phyloP scores from a whole-genome alignment of 1,140 invertebrate species.

The Cyrtorhinus lividipennis region DNA sequence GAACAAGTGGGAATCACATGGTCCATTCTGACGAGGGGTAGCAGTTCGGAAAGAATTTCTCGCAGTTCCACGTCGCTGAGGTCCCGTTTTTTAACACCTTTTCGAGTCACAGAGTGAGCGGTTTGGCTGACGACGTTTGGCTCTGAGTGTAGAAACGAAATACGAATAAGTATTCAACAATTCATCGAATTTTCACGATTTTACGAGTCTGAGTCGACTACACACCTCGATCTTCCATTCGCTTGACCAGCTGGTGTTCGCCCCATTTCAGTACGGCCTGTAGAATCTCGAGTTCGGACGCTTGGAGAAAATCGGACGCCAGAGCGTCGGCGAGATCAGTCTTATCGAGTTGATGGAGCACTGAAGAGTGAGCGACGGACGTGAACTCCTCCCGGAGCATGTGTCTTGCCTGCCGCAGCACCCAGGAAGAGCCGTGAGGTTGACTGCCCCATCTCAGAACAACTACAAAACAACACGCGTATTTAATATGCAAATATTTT shows the following conservation, averaged over 20 bases:
- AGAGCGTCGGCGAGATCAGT: constrained; percentile 63
- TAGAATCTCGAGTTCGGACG: constrained; percentile 74
- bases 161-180: not conserved
- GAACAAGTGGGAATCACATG: constrained; percentile 76
- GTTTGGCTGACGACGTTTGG: constrained; percentile 84
- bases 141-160: constrained; percentile 54
- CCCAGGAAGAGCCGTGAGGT: constrained; percentile 83
- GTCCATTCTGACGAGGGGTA: constrained; percentile 67
- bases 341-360: constrained; percentile 67
- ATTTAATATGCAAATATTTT: no score
- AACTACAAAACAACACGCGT: not conserved
- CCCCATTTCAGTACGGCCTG: constrained; percentile 82
- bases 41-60: constrained; percentile 68
- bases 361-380: constrained; percentile 49
- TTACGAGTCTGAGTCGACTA: not conserved
- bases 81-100: constrained; percentile 71
- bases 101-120: constrained; percentile 72
- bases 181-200: not conserved
- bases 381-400: constrained; percentile 70
- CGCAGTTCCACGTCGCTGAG: constrained; percentile 73
- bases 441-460: constrained; percentile 60
- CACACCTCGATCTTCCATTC: constrained; percentile 65
- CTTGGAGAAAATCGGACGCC: constrained; percentile 79
- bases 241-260: constrained; percentile 62
- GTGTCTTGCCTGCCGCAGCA: constrained; percentile 45